Evolutionary conservation across 2,113 vertebrate species (phyloP).

Genomic region (Gymnorhina tibicen): DNA sequence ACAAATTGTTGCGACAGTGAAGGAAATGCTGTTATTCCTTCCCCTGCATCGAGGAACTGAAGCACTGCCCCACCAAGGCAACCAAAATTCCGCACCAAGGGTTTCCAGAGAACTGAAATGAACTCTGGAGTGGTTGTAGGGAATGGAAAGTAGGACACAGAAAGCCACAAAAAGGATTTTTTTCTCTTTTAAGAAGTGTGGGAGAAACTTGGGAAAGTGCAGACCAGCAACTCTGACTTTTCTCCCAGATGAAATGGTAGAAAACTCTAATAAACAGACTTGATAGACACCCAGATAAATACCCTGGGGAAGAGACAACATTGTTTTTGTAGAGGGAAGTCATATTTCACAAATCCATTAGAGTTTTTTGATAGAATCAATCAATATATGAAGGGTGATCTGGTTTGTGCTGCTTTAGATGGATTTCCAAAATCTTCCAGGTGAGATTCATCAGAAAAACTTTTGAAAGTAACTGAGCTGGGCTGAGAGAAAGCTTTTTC

Average conservation of each 20-base stretch:
- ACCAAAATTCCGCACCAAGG: neutral
- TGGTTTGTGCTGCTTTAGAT: neutral
- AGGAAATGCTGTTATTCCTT: neutral
- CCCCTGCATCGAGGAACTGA: neutral
- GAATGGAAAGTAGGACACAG: neutral
- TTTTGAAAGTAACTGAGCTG: neutral
- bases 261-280: neutral
- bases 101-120: neutral
- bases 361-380: constrained; percentile 4
- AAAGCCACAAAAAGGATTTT: neutral
- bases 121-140: neutral
- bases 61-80: neutral
- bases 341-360: constrained; percentile 45
- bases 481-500: neutral
- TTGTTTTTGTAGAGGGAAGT: neutral
- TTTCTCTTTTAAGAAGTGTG: neutral
- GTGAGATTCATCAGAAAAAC: neutral
- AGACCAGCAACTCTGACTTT: neutral
- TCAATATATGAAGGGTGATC: constrained; percentile 25
- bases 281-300: neutral
- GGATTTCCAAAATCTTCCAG: neutral
- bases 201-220: neutral
- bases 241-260: neutral
- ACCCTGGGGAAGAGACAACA: neutral
- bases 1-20: neutral